Percentiles rank a stretch among this genome's conserved stretches.
Evolutionary conservation across 2,797 vertebrate species (phyloP).

Genomic region (Eremophila alpestris): DNA sequence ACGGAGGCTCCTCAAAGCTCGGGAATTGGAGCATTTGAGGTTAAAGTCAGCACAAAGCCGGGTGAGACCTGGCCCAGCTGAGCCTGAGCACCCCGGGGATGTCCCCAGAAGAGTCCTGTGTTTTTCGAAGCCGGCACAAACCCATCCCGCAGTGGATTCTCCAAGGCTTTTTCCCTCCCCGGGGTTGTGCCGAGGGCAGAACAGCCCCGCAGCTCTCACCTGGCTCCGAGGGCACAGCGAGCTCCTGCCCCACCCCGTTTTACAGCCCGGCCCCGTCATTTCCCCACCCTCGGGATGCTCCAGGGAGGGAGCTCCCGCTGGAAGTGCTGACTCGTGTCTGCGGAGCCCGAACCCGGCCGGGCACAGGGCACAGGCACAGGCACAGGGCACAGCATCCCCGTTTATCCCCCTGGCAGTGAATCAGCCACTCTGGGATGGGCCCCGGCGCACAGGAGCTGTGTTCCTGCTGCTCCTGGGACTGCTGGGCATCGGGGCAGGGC

Average conservation of each 20-base stretch:
- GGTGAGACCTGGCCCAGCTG: background rate
- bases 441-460: background rate
- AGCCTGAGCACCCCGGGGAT: rapidly evolving
- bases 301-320: background rate
- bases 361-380: background rate
- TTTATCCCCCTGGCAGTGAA: background rate
- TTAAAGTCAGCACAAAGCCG: background rate
- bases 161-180: background rate
- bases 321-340: background rate
- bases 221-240: background rate
- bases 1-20: background rate
- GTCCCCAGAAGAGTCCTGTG: background rate
- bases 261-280: rapidly evolving
- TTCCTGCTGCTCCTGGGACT: background rate
- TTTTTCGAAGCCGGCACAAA: background rate
- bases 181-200: background rate
- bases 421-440: background rate
- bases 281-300: background rate
- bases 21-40: background rate
- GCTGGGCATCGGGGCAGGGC: background rate
- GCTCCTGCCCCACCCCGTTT: background rate
- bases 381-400: background rate
- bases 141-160: rapidly evolving
- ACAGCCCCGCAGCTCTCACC: background rate
- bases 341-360: no score